Evolutionary conservation across 2,797 vertebrate species (phyloP), one percentile per base, ranked within the genome.

Genomic region (Xenentodon cancila): DNA sequence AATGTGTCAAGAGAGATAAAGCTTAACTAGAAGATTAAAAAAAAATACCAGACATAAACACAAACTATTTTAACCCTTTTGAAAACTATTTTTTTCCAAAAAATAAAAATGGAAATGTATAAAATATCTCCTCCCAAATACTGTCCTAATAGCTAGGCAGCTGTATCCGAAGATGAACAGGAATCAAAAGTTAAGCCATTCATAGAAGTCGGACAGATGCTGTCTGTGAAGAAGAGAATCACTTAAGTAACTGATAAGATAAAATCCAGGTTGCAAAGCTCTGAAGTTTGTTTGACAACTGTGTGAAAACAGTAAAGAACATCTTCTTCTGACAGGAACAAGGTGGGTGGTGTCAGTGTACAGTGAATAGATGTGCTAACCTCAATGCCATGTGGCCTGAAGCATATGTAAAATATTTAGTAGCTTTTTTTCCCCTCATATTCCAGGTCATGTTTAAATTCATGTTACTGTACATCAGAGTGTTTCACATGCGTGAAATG

Each of bases 381-480:
- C 37, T 43, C 40, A 30, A 49, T 21, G 42, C 52, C 51, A 40
- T 60, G 48, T 54, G 47, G 57, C 64, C 64, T 55, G 25, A 56
- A 74, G 62, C 64, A 55, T 80, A 79, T 67, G 42, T 77, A 21
- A 82, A 81, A 81, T 74, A 75, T 84, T 71, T 65, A 73, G 65
- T 66, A 69, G 86, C 74, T 59, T 77, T 84, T 80, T 20, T 65
- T 54, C 34, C 3, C 3, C 61, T 64, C 49, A 54, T 79, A 59
- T 77, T 71, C 75, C 73, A 74, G 65, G 75, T 77, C 70, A 80
- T 21, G 62, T 54, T 73, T 71, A 44, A 7, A 72, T 64, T 34
- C 30, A 0, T 20, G 4, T 58, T 45, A 9, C 77, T 45, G 59
- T 57, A 64, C 34, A 59, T 51, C 51, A 54, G 42, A 51, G 67